A percentile compares a stretch with the other conserved stretches of the same genome.
phyloP scores from a whole-genome alignment of 2,113 vertebrate genomes.

The Talpa occidentalis region DNA sequence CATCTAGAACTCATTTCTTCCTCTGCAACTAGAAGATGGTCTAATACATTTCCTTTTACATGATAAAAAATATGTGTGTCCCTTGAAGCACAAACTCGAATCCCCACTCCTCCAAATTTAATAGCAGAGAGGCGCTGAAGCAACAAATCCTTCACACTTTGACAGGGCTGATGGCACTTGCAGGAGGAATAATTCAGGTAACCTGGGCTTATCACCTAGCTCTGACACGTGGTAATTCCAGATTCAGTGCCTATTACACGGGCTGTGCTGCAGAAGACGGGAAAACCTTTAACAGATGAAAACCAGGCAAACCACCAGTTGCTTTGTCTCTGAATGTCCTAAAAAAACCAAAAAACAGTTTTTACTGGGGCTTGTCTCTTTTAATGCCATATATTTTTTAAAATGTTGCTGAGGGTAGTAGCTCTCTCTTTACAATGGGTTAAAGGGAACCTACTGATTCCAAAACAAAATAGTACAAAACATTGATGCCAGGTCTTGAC shows the following conservation, averaged over 20 bases:
- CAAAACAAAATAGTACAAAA: conserved; percentile 43
- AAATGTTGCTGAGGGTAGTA: background rate
- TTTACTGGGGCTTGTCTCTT: background rate
- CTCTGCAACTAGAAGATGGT: background rate
- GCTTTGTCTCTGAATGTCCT: conserved; percentile 23
- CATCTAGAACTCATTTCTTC: background rate
- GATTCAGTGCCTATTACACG: background rate
- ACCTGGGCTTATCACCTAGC: conserved; percentile 23
- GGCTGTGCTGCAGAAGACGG: background rate
- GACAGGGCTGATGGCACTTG: conserved; percentile 29
- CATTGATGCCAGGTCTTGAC: background rate
- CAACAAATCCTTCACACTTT: conserved; percentile 48
- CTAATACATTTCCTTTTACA: conserved; percentile 16
- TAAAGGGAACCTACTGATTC: background rate
- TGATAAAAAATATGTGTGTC: conserved; percentile 1
- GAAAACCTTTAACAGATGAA: background rate
- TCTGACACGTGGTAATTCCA: background rate
- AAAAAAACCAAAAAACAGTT: conserved; percentile 32
- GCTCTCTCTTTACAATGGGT: conserved; percentile 31
- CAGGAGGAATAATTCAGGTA: conserved; percentile 47
- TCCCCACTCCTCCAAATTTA: conserved; percentile 59
- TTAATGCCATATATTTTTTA: background rate
- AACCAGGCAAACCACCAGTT: conserved; percentile 43
- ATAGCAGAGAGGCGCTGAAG: conserved; percentile 27
- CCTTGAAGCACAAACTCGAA: conserved; percentile 52